Evolutionary conservation across 2,888 invertebrate genomes (phyloP).

Genomic region (Meta bourneti): DNA sequence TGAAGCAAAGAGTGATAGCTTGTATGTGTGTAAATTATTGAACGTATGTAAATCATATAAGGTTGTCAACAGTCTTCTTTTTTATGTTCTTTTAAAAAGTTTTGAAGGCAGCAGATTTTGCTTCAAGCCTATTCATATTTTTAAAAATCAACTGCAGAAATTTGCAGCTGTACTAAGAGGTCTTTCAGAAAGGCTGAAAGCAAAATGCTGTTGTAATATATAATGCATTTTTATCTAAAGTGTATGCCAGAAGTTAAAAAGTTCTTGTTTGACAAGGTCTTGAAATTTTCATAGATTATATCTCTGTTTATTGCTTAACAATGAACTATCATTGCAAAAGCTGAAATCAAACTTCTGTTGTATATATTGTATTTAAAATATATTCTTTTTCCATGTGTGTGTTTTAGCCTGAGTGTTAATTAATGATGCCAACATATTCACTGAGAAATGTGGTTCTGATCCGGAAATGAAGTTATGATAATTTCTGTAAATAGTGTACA

Average conservation of each 20-base stretch:
- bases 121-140: constrained; percentile 75
- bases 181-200: constrained; percentile 75
- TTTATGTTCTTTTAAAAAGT: constrained; percentile 33
- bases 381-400: constrained; percentile 63
- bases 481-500: constrained; percentile 75
- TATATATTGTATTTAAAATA: constrained; percentile 75
- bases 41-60: constrained; percentile 54
- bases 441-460: constrained; percentile 64
- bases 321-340: constrained; percentile 61
- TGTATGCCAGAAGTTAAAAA: constrained; percentile 74
- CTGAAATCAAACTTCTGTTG: constrained; percentile 75
- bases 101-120: constrained; percentile 63
- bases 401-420: constrained; percentile 71
- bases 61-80: constrained; percentile 52
- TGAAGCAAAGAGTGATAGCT: constrained; percentile 70
- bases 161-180: constrained; percentile 55
- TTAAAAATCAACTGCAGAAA: constrained; percentile 65
- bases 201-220: constrained; percentile 71
- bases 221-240: constrained; percentile 74
- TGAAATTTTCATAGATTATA: constrained; percentile 60
- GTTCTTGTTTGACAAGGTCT: constrained; percentile 70
- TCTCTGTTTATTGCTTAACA: constrained; percentile 70
- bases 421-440: constrained; percentile 63
- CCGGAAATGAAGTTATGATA: constrained; percentile 59
- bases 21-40: constrained; percentile 76